Evolutionary conservation across 2,888 invertebrate species (phyloP).

Genomic region (Neria commutata): DNA sequence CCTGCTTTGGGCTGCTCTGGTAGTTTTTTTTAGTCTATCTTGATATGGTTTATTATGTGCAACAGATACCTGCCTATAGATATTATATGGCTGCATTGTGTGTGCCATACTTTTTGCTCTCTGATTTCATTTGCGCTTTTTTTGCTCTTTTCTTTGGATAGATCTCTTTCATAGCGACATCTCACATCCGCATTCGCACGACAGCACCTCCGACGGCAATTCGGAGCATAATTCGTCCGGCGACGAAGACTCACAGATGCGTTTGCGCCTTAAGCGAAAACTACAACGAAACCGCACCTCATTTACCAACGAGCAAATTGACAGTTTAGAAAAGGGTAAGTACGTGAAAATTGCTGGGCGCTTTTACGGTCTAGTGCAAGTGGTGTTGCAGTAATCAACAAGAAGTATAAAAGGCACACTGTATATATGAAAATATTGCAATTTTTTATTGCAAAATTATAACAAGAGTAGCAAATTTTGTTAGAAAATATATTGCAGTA

Average conservation of each 20-base stretch:
- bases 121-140: neutral
- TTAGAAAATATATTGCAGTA: too few species aligned
- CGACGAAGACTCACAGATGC: slow-evolving; percentile 89
- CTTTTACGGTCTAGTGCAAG: too few species aligned
- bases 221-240: slow-evolving; percentile 90
- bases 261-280: slow-evolving; percentile 92
- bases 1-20: neutral
- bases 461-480: too few species aligned
- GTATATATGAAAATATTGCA: too few species aligned
- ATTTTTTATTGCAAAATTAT: too few species aligned
- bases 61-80: neutral
- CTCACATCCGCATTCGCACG: slow-evolving; percentile 66
- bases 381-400: too few species aligned
- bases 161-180: slow-evolving; percentile 69
- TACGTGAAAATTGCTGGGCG: too few species aligned
- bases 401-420: too few species aligned
- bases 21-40: neutral
- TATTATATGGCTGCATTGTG: neutral
- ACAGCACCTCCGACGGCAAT: slow-evolving; percentile 85
- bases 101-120: too few species aligned
- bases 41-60: neutral
- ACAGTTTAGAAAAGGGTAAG: slow-evolving; percentile 93
- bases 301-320: slow-evolving; percentile 98
- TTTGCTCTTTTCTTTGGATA: slow-evolving; percentile 41
- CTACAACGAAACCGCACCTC: slow-evolving; percentile 96